phyloP scores from a whole-genome alignment of 2,797 vertebrate genomes.

The Sarcophilus harrisii region DNA sequence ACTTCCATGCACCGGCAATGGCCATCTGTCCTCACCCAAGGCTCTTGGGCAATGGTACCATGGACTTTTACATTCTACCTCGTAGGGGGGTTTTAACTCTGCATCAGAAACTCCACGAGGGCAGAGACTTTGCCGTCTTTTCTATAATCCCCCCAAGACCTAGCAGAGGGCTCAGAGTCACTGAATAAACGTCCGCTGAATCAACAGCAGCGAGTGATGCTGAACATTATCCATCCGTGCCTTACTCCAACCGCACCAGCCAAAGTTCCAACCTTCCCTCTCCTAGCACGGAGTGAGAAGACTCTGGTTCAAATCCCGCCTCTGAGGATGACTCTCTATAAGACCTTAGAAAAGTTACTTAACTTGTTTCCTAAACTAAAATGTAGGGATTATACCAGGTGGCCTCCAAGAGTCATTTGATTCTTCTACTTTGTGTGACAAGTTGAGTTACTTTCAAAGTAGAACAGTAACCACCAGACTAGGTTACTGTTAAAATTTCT shows the following conservation, averaged over 20 bases:
- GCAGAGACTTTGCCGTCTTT: neutral
- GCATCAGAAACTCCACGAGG: neutral
- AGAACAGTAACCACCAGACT: neutral
- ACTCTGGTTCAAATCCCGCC: neutral
- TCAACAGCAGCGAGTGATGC: neutral
- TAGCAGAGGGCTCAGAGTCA: neutral
- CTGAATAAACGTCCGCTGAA: neutral
- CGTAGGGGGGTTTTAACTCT: neutral
- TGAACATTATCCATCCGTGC: neutral
- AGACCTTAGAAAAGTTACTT: neutral
- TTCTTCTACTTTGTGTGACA: neutral
- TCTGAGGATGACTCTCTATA: neutral
- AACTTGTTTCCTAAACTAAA: neutral
- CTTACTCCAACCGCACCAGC: neutral
- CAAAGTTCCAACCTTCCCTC: neutral
- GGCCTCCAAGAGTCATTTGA: neutral
- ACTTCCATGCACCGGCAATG: neutral
- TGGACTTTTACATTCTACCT: neutral
- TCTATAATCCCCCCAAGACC: neutral
- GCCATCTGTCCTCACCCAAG: conserved; percentile 44
- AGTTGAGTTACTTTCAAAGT: neutral
- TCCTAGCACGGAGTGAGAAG: neutral
- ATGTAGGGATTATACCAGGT: neutral
- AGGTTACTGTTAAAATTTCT: neutral
- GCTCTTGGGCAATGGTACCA: neutral